These are phyloP conservation scores for Andrena cerasifolii DNA, from an alignment of 1,140 invertebrate genomes.

Conservation along the genomic window DNA sequence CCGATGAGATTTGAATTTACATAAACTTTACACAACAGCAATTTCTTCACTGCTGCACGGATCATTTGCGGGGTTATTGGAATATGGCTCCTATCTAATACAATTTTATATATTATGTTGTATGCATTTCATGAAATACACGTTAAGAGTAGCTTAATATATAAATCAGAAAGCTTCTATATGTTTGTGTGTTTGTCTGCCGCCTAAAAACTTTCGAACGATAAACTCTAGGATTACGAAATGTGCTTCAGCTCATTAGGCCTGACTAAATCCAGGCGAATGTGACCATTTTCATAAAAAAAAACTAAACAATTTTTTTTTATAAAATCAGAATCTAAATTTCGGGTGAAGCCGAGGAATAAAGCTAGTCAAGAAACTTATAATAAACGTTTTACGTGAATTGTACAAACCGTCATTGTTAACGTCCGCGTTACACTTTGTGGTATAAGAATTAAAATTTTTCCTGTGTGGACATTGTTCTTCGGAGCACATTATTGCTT, in stretches of 20 bases:
- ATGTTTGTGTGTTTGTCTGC: too few relatives aligned
- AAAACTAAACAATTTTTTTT: too few relatives aligned
- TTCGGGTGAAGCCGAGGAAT: too few relatives aligned
- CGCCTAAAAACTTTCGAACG: too few relatives aligned
- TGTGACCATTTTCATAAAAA: too few relatives aligned
- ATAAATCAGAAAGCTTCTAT: too few relatives aligned
- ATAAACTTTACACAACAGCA: constrained; percentile 56
- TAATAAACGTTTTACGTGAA: constrained; percentile 6
- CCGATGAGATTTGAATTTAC: constrained; percentile 61
- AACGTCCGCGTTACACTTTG: not conserved
- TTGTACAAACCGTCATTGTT: not conserved
- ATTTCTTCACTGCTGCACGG: constrained; percentile 54
- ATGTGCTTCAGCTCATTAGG: too few relatives aligned
- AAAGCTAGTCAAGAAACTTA: not conserved
- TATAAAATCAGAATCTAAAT: too few relatives aligned
- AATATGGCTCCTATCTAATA: constrained; percentile 26
- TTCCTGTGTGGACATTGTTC: not conserved
- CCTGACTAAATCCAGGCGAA: not conserved
- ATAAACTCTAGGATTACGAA: too few relatives aligned
- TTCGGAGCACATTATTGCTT: not conserved
- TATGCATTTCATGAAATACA: not conserved
- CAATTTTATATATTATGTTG: not conserved
- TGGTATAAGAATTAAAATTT: not conserved
- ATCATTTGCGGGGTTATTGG: constrained; percentile 71
- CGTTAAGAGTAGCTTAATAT: too few relatives aligned